Conservation (phyloP, 2,113 vertebrate species). For the Taurulus bubalis region DNA sequence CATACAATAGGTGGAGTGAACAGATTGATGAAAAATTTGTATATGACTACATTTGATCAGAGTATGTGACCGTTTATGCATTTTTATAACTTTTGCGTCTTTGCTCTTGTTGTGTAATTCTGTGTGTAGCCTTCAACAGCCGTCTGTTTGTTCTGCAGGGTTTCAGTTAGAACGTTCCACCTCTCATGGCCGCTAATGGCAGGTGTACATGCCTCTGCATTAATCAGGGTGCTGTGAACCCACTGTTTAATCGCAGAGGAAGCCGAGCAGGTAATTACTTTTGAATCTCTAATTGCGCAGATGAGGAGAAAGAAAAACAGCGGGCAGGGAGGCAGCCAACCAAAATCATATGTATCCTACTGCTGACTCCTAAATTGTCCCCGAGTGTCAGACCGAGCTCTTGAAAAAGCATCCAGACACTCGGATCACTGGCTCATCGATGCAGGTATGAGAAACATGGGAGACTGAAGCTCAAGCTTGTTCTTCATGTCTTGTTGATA, state of each 20-base stretch:
- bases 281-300: slow-evolving; percentile 92
- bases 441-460: neutral
- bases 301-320: slow-evolving; percentile 80
- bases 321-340: slow-evolving; percentile 43
- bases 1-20: neutral
- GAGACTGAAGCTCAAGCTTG: neutral
- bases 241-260: slow-evolving; percentile 88
- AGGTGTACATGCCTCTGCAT: slow-evolving; percentile 91
- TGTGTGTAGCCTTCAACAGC: slow-evolving; percentile 26
- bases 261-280: slow-evolving; percentile 97
- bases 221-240: slow-evolving; percentile 90
- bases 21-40: neutral
- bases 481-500: neutral
- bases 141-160: slow-evolving; percentile 84
- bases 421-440: neutral
- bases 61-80: neutral
- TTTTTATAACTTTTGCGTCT: slow-evolving; percentile 3
- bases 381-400: neutral
- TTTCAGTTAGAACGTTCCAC: slow-evolving; percentile 90
- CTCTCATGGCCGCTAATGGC: slow-evolving; percentile 87
- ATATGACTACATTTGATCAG: neutral
- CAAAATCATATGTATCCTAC: slow-evolving; percentile 80
- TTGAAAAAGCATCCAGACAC: neutral
- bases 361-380: slow-evolving; percentile 17
- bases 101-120: slow-evolving; percentile 28